phyloP scores from a whole-genome alignment of 2,888 invertebrate species.

The Andrena minutula region DNA sequence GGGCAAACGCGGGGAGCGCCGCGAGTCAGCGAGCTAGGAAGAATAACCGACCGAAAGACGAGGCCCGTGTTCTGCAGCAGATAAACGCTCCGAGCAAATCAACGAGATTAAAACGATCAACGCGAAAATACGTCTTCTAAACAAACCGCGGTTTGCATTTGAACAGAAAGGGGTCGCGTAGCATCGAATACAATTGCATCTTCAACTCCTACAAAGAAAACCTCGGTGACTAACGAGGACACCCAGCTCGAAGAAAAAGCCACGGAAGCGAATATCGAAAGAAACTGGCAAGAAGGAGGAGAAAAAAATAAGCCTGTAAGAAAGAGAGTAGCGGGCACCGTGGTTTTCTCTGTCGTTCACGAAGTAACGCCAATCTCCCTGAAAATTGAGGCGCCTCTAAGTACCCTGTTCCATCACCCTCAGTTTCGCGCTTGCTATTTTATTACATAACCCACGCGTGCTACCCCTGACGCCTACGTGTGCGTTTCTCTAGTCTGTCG shows the following conservation, averaged over 20 bases:
- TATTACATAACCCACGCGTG: constrained; percentile 60
- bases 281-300: neutral
- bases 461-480: constrained; percentile 13
- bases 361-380: constrained; percentile 51
- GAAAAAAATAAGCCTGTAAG: constrained; percentile 14
- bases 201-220: neutral
- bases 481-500: neutral
- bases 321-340: constrained; percentile 16
- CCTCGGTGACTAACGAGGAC: constrained; percentile 21
- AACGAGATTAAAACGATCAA: constrained; percentile 42
- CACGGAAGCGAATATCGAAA: constrained; percentile 12
- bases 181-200: neutral
- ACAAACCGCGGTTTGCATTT: neutral
- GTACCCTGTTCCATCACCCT: constrained; percentile 27
- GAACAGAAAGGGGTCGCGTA: neutral
- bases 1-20: constrained; percentile 27
- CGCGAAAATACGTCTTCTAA: neutral
- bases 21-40: constrained; percentile 16
- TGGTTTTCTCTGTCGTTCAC: constrained; percentile 16
- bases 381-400: constrained; percentile 64
- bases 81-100: constrained; percentile 40
- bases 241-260: neutral
- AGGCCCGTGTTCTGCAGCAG: neutral
- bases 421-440: constrained; percentile 54
- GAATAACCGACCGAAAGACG: constrained; percentile 13